Base-by-base conservation (phyloP, 2,113 vertebrate genomes). In the Morone chrysops region DNA sequence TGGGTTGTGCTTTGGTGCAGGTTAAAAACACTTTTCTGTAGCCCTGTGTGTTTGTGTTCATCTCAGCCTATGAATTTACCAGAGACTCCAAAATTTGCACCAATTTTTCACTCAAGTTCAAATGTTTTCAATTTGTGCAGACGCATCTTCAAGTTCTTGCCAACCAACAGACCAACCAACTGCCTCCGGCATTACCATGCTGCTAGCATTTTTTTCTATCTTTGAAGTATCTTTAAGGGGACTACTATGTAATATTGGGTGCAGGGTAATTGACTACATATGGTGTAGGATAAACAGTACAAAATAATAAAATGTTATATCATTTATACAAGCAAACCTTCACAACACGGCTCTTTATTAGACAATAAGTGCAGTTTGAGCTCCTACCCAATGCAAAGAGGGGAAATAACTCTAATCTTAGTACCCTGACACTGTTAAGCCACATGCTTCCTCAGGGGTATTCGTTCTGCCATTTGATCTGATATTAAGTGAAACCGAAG, bases 401-500 rank as follows among this genome's bases (percentile, higher is more conserved):
- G 1, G 18, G 17, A 20, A 54, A 3, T 25, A 36, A 11, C 13
- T 43, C n/a, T 13, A 20, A 48, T 51, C 11, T 60, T 25, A 40
- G 5, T 1, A 1, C 8, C 76, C 47, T 80, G 41, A 43, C 71
- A 56, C 4, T 59, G 51, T 61, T 65, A 13, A 73, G 14, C 11
- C 68, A 77, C 22, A 43, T 60, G 54, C 71, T 8, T 56, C 68
- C 78, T 7, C 40, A 51, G 53, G 36, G 40, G 8, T 51, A 40
- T 88, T 59, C 70, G 41, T 63, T 72, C n/a, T 61, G 45, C 65
- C 17, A 54, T 76, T 61, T 80, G 38, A 41, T 70, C 63, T 68
- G 66, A 80, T 77, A 59, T 47, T 72, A 59, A 76, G 70, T 54
- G 51, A 75, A 56, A 61, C 25, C 65, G 61, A 78, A 59, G 70